A percentile compares a stretch with the other conserved stretches of the same genome.
Conservation (phyloP, 1,140 invertebrate species). For the Drosophila simulans region DNA sequence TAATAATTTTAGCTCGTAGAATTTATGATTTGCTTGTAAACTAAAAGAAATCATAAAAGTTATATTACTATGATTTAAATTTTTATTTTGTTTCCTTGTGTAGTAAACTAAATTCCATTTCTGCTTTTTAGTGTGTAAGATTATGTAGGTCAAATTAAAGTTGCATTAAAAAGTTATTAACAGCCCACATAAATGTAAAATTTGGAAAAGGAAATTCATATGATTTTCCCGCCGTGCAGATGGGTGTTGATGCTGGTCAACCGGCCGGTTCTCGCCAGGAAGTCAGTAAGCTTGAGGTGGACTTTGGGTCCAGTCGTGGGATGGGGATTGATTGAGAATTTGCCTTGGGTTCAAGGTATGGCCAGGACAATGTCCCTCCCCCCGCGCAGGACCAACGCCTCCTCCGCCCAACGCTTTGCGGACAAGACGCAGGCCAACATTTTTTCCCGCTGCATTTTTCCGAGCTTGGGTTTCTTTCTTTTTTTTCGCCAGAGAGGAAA, state of each 20-base stretch:
- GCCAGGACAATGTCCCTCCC: conserved; percentile 46
- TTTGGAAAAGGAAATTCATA: too few relatives aligned
- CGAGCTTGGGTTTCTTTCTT: conserved; percentile 14
- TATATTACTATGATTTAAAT: too few relatives aligned
- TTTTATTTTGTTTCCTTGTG: too few relatives aligned
- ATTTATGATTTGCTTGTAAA: too few relatives aligned
- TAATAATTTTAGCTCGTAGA: too few relatives aligned
- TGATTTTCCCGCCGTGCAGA: conserved; percentile 12
- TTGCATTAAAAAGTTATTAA: too few relatives aligned
- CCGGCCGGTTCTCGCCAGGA: conserved; percentile 45
- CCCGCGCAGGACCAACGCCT: not conserved
- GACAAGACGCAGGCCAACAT: conserved; percentile 54
- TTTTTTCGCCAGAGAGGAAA: conserved; percentile 49
- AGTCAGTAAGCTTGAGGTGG: conserved; percentile 56
- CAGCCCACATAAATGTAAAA: too few relatives aligned
- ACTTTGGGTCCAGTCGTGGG: conserved; percentile 10
- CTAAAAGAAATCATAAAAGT: too few relatives aligned
- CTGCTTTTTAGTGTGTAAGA: too few relatives aligned
- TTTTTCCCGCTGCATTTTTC: conserved; percentile 63
- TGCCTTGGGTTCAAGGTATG: conserved; percentile 56
- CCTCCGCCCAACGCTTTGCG: conserved; percentile 3
- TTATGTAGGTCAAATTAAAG: too few relatives aligned
- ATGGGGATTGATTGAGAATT: conserved; percentile 32
- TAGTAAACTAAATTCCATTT: too few relatives aligned
- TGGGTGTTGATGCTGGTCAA: conserved; percentile 51